Conservation (phyloP, 2,797 vertebrate species). For the Botia almorhae region DNA sequence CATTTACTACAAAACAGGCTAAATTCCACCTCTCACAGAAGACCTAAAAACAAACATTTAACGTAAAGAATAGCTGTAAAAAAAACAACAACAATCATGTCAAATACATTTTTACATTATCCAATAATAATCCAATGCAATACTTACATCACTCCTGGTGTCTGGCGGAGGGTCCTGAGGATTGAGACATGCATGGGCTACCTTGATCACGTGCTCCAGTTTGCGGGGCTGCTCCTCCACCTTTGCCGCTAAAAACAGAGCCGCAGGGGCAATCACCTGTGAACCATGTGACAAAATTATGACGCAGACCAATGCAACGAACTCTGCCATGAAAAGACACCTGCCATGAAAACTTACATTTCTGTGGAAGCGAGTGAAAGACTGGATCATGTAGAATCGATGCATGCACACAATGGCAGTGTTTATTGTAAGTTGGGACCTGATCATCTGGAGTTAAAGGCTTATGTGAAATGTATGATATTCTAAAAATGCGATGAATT, state of each 20-base stretch:
- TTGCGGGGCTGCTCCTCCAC: slow-evolving; percentile 99
- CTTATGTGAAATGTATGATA: background rate
- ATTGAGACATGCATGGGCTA: slow-evolving; percentile 95
- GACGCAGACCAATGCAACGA: background rate
- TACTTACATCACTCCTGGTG: slow-evolving; percentile 93
- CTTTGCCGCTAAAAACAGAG: slow-evolving; percentile 98
- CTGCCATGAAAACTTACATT: slow-evolving; percentile 82
- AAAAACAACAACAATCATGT: background rate
- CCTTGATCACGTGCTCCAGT: slow-evolving; percentile 99
- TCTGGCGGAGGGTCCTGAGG: slow-evolving; percentile 92
- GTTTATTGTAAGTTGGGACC: slow-evolving; percentile 97
- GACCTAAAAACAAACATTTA: background rate
- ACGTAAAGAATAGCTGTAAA: background rate
- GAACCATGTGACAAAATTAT: background rate
- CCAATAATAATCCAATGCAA: background rate
- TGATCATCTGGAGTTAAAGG: slow-evolving; percentile 73
- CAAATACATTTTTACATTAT: background rate
- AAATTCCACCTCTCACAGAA: background rate
- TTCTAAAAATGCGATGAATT: background rate
- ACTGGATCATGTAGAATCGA: slow-evolving; percentile 99
- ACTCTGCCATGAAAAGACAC: background rate
- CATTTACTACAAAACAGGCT: too few relatives aligned
- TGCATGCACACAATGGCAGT: slow-evolving; percentile 99
- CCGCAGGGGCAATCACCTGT: slow-evolving; percentile 95
- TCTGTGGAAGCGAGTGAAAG: slow-evolving; percentile 96